A percentile compares a stretch with the other conserved stretches of the same genome.
Conservation (phyloP, 2,888 invertebrate species). For the Rambutsinella grinnellia region DNA sequence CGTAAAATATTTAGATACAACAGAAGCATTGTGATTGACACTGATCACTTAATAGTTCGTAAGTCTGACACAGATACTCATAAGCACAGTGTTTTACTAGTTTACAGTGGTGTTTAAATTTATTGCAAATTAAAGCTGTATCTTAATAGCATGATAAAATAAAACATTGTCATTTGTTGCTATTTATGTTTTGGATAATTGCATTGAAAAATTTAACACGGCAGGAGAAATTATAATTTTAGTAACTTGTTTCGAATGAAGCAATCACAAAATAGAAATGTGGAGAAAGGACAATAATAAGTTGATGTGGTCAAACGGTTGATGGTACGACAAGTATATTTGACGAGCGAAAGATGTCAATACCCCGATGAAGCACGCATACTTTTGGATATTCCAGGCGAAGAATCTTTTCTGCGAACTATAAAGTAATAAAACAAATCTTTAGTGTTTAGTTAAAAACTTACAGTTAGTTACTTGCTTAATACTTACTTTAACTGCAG, state of each 20-base stretch:
- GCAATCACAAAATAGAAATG: neutral
- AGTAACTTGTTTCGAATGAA: neutral
- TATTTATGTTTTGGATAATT: neutral
- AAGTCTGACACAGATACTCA: too few relatives aligned
- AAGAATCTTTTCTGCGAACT: conserved; percentile 91
- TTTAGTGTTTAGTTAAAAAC: neutral
- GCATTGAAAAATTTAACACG: neutral
- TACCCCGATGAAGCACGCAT: conserved; percentile 89
- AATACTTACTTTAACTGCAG: conserved; percentile 71
- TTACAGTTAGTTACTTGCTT: neutral
- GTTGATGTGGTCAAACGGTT: conserved; percentile 42
- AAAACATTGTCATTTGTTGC: too few relatives aligned
- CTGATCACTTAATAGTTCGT: too few relatives aligned
- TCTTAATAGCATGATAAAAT: neutral
- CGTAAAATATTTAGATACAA: too few relatives aligned
- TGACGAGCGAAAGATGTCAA: conserved; percentile 77
- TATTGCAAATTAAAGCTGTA: neutral
- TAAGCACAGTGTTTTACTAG: too few relatives aligned
- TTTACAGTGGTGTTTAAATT: too few relatives aligned
- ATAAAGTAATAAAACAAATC: conserved; percentile 64
- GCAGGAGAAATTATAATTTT: neutral
- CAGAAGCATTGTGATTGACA: too few relatives aligned
- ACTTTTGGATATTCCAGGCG: conserved; percentile 83
- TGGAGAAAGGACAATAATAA: too few relatives aligned
- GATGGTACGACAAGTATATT: conserved; percentile 71